Evolutionary conservation across 2,113 vertebrate species (phyloP).

Genomic region (Maccullochella peelii): DNA sequence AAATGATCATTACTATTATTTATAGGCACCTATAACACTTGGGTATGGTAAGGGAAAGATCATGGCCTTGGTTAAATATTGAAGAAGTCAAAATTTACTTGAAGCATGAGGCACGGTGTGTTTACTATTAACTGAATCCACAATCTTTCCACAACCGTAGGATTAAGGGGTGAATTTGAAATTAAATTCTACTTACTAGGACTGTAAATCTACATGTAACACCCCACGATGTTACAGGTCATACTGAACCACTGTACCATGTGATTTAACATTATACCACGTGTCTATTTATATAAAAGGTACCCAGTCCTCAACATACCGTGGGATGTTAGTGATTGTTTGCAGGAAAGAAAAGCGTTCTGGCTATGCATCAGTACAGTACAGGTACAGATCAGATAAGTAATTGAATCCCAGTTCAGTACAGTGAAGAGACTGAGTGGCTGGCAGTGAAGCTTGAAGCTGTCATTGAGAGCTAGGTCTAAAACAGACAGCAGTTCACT

Average conservation of each 20-base stretch:
- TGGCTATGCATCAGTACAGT: slow-evolving; percentile 41
- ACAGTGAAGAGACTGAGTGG: slow-evolving; percentile 71
- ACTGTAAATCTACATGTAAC: not conserved
- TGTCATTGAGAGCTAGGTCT: slow-evolving; percentile 84
- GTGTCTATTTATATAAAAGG: slow-evolving; percentile 11
- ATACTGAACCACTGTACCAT: slow-evolving; percentile 2
- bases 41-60: not conserved
- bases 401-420: slow-evolving; percentile 67
- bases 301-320: not conserved
- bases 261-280: not conserved
- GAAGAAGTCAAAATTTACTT: not conserved
- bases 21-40: not conserved
- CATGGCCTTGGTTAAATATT: not conserved
- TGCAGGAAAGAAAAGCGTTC: slow-evolving; percentile 22
- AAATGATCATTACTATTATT: not conserved
- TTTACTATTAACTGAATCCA: too few relatives aligned
- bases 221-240: too few relatives aligned
- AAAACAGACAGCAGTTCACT: slow-evolving; percentile 94
- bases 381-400: slow-evolving; percentile 60
- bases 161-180: not conserved
- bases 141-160: not conserved
- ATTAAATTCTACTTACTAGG: not conserved
- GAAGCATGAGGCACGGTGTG: not conserved
- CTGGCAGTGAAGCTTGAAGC: slow-evolving; percentile 77
- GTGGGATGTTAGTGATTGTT: slow-evolving; percentile 33